These are phyloP conservation scores for Merodon equestris DNA, from an alignment of 2,888 invertebrate species.

Conservation along the genomic window DNA sequence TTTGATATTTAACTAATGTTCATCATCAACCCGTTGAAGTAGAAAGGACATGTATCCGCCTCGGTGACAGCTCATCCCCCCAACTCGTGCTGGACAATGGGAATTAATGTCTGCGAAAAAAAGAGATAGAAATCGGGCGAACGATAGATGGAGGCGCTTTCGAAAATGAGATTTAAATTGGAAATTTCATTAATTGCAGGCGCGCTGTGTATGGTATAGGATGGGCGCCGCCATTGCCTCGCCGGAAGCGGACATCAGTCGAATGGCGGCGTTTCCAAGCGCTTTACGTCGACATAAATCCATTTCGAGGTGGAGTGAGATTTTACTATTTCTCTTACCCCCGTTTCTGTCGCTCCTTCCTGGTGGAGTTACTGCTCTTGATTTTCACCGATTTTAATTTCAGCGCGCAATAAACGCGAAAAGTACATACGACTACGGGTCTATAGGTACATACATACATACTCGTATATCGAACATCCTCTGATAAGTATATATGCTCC, in stretches of 20 bases:
- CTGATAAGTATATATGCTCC: too few species aligned
- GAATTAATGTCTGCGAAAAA: constrained; percentile 45
- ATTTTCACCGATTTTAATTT: constrained; percentile 9
- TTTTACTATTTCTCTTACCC: too few species aligned
- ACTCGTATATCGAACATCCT: too few species aligned
- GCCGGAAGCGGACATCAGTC: too few species aligned
- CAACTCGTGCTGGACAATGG: constrained; percentile 41
- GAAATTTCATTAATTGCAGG: constrained; percentile 67
- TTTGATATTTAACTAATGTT: constrained; percentile 52
- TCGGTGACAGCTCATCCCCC: constrained; percentile 31
- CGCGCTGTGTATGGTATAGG: background rate
- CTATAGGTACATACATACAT: too few species aligned
- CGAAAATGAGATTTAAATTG: constrained; percentile 67
- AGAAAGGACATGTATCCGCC: constrained; percentile 24
- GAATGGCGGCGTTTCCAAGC: too few species aligned
- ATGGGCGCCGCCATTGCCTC: too few species aligned
- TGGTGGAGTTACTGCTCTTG: too few species aligned
- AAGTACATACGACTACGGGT: constrained; percentile 14
- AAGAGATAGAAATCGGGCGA: constrained; percentile 31
- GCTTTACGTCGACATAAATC: too few species aligned
- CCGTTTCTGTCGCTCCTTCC: too few species aligned
- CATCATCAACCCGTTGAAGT: constrained; percentile 1
- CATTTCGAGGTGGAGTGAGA: too few species aligned
- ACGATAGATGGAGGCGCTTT: constrained; percentile 49
- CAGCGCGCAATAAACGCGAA: constrained; percentile 23